Evolutionary conservation across 2,113 vertebrate genomes (phyloP).

Genomic region (Corvus cornix): DNA sequence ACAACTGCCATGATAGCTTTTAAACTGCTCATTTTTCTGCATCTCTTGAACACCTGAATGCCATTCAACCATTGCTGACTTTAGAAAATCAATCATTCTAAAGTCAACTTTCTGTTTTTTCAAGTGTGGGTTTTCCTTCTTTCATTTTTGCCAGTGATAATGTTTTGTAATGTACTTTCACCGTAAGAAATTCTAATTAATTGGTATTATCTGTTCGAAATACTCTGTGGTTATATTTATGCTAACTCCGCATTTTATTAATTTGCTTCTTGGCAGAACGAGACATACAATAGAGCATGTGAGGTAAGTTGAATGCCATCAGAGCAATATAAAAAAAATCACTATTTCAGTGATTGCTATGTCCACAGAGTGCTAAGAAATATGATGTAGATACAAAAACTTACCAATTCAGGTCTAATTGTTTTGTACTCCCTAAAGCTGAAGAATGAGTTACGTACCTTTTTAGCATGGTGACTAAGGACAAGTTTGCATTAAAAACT

Average conservation of each 20-base stretch:
- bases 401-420: not conserved
- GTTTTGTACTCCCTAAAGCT: not conserved
- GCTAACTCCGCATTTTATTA: not conserved
- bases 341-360: not conserved
- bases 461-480: not conserved
- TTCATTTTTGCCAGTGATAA: not conserved
- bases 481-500: not conserved
- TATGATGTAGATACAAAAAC: not conserved
- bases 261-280: conserved; percentile 56
- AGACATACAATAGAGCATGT: conserved; percentile 48
- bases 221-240: not conserved
- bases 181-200: not conserved
- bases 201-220: not conserved
- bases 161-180: not conserved
- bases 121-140: not conserved
- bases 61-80: not conserved
- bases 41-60: not conserved
- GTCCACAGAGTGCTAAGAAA: not conserved
- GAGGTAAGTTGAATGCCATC: conserved; percentile 60
- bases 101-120: not conserved
- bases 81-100: not conserved
- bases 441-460: not conserved
- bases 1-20: not conserved
- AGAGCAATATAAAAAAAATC: not conserved
- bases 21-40: not conserved